Conservation (phyloP, 2,113 vertebrate species). For the Crotalus horridus region DNA sequence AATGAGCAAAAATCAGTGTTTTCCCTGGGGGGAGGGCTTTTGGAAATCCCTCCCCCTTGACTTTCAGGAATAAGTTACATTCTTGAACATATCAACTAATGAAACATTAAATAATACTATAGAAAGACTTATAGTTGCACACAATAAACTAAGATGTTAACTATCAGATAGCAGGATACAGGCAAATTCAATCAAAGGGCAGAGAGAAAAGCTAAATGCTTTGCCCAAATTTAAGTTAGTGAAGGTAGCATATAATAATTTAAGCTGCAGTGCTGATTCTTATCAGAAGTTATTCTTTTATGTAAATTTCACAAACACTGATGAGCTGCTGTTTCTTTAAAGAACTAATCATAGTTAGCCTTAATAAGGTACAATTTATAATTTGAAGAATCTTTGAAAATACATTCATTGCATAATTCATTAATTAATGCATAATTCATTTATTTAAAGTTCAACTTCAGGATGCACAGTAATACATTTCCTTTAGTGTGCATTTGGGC, state of each 20-base stretch:
- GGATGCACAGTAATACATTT: background rate
- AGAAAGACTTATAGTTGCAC: background rate
- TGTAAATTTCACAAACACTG: background rate
- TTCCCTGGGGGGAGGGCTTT: background rate
- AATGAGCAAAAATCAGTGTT: background rate
- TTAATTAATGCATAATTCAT: background rate
- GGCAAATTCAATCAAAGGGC: background rate
- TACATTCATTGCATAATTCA: background rate
- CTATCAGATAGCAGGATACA: background rate
- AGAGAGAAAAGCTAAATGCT: background rate
- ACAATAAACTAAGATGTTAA: background rate
- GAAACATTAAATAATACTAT: background rate
- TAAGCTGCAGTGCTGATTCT: background rate
- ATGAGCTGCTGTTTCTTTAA: background rate
- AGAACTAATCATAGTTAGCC: background rate
- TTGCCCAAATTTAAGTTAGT: background rate
- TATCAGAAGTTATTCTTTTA: background rate
- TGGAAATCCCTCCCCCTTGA: background rate
- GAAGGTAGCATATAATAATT: background rate
- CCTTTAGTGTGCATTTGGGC: background rate
- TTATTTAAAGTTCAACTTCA: background rate
- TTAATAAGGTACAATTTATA: background rate
- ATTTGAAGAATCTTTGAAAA: background rate
- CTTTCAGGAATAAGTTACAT: background rate
- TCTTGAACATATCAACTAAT: background rate